phyloP scores from a whole-genome alignment of 2,113 vertebrate genomes.

The Lanius ludovicianus region DNA sequence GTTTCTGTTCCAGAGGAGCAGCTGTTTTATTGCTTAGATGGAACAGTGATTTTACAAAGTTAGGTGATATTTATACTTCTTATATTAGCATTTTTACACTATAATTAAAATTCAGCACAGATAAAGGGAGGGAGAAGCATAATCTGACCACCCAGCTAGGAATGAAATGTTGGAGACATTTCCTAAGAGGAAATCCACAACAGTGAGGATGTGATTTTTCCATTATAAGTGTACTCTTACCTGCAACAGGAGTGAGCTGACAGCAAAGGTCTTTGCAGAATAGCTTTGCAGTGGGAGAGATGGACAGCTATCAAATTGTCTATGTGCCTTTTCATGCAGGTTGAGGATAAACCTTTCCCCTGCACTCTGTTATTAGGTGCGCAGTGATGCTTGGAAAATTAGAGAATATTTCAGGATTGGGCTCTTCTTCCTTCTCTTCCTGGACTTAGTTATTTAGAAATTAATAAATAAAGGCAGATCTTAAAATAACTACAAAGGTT shows the following conservation, averaged over 20 bases:
- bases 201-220: not conserved
- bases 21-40: not conserved
- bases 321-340: rapidly evolving
- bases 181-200: not conserved
- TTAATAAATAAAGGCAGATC: not conserved
- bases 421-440: not conserved
- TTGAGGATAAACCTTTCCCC: not conserved
- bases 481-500: not conserved
- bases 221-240: not conserved
- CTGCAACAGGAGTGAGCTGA: not conserved
- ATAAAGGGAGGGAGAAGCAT: not conserved
- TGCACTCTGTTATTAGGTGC: not conserved
- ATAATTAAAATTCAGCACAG: not conserved
- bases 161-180: not conserved
- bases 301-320: not conserved
- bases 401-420: not conserved
- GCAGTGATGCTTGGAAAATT: not conserved
- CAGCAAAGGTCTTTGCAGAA: not conserved
- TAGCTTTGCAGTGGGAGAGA: not conserved
- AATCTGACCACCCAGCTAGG: not conserved
- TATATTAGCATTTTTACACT: not conserved
- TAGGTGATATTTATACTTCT: not conserved
- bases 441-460: not conserved
- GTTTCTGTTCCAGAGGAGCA: not conserved
- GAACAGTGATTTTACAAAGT: not conserved